A percentile compares a stretch with the other conserved stretches of the same genome.
Evolutionary conservation across 2,113 vertebrate species (phyloP).

Genomic region (Silurus asotus): DNA sequence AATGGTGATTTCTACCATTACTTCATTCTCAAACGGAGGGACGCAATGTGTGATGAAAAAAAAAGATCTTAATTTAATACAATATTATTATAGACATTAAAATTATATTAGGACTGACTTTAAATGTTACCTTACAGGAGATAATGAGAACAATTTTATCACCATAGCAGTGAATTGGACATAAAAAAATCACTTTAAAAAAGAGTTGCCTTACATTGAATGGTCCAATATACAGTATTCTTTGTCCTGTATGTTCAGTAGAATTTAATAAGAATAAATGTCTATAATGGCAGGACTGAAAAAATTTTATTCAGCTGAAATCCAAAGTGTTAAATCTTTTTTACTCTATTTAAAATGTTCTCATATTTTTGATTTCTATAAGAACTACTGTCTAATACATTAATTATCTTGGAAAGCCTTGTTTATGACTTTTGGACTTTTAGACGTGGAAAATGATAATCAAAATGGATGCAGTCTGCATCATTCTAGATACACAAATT

Average conservation of each 20-base stretch:
- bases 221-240: not conserved
- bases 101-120: not conserved
- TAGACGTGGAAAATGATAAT: too few species aligned
- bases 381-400: too few species aligned
- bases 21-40: not conserved
- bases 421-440: too few species aligned
- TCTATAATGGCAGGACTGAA: too few species aligned
- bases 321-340: too few species aligned
- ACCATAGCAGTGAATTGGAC: not conserved
- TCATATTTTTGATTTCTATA: too few species aligned
- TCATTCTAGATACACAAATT: too few species aligned
- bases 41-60: not conserved
- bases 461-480: too few species aligned
- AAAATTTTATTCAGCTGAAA: too few species aligned
- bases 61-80: not conserved
- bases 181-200: not conserved
- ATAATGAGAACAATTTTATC: not conserved
- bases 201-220: not conserved
- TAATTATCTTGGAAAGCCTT: too few species aligned
- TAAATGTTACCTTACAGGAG: not conserved
- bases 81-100: not conserved
- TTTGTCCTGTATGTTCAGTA: not conserved
- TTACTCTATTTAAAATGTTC: too few species aligned
- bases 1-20: conserved; percentile 6
- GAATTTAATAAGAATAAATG: not conserved